Evolutionary conservation across 2,888 invertebrate species (phyloP).

Genomic region (Drosophila histrio): DNA sequence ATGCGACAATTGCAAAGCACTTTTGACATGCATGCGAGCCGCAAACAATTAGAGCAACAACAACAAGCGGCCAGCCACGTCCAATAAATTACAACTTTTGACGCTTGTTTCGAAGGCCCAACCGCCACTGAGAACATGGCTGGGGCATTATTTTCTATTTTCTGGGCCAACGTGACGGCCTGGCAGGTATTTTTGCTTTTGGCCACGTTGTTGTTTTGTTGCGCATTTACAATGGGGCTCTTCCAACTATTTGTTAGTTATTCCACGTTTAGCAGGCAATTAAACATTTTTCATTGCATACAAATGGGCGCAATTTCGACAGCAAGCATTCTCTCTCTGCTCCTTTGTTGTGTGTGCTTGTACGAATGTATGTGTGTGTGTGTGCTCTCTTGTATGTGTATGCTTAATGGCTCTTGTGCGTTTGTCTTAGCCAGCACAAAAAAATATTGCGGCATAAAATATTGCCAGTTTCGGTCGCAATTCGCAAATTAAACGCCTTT

Average conservation of each 20-base stretch:
- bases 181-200: slow-evolving; percentile 58
- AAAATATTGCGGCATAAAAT: slow-evolving; percentile 42
- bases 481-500: slow-evolving; percentile 42
- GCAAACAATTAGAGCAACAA: slow-evolving; percentile 49
- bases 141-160: slow-evolving; percentile 44
- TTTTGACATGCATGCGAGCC: slow-evolving; percentile 21
- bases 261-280: slow-evolving; percentile 76
- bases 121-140: neutral
- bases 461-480: slow-evolving; percentile 25
- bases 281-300: slow-evolving; percentile 76
- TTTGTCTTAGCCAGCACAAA: slow-evolving; percentile 31
- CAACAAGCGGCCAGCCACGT: slow-evolving; percentile 24
- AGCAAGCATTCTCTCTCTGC: slow-evolving; percentile 4
- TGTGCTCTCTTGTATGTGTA: neutral
- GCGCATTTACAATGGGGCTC: slow-evolving; percentile 35
- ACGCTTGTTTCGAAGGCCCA: slow-evolving; percentile 48
- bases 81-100: slow-evolving; percentile 72
- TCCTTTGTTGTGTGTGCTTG: neutral
- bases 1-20: slow-evolving; percentile 9
- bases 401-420: slow-evolving; percentile 5
- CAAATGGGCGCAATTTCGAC: slow-evolving; percentile 55
- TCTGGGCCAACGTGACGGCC: slow-evolving; percentile 47
- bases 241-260: slow-evolving; percentile 63
- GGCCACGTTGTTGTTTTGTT: slow-evolving; percentile 24
- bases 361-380: neutral